A percentile compares a stretch with the other conserved stretches of the same genome.
phyloP scores from a whole-genome alignment of 2,113 vertebrate species.

The Macquaria ambigua region DNA sequence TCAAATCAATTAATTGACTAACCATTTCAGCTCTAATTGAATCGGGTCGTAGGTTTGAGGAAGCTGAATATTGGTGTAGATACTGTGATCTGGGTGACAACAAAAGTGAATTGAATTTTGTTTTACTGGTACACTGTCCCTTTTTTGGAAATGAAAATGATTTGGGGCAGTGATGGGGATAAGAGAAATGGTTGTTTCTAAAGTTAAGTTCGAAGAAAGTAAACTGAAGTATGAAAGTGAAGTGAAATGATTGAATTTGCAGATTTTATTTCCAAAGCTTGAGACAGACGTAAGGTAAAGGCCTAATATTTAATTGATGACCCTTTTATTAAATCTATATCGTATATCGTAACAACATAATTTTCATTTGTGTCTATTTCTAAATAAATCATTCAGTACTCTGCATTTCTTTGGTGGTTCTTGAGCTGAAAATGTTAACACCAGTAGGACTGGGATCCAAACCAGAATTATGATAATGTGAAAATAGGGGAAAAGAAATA shows the following conservation, averaged over 20 bases:
- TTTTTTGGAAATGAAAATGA: background rate
- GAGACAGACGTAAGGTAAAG: background rate
- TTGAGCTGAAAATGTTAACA: background rate
- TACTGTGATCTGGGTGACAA: background rate
- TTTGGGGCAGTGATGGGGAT: background rate
- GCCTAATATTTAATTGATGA: background rate
- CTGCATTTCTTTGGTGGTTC: background rate
- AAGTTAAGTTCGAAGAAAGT: background rate
- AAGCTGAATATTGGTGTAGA: background rate
- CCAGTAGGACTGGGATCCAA: background rate
- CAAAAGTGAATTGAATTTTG: background rate
- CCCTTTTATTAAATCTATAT: background rate
- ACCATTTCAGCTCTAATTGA: background rate
- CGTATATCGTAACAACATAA: background rate
- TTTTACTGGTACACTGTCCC: no score
- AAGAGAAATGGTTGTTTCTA: background rate
- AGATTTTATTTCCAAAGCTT: background rate
- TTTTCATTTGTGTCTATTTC: background rate
- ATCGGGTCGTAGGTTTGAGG: background rate
- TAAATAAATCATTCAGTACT: background rate
- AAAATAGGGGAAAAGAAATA: background rate
- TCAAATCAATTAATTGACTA: background rate
- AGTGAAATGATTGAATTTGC: background rate
- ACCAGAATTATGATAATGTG: background rate
- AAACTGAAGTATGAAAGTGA: background rate